phyloP scores from a whole-genome alignment of 2,797 vertebrate genomes.

The Pterois miles region DNA sequence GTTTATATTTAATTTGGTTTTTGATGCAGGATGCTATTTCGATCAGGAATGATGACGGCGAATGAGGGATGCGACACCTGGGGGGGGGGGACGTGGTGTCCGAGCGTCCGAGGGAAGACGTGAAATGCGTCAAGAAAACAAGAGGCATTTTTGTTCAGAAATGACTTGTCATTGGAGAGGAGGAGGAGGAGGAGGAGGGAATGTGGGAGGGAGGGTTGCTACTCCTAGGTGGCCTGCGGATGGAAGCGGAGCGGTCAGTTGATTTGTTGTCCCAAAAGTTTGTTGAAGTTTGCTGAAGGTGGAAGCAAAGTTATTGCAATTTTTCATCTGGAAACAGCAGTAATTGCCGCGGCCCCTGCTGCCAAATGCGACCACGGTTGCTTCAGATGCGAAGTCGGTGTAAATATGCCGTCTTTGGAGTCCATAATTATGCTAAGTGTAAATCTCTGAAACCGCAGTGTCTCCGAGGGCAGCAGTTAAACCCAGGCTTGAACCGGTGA shows the following conservation, averaged over 20 bases:
- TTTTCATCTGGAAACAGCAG: constrained; percentile 75
- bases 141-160: constrained; percentile 48
- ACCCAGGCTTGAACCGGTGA: constrained; percentile 39
- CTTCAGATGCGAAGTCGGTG: constrained; percentile 64
- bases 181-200: background rate
- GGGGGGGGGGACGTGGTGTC: background rate
- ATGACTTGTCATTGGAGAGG: constrained; percentile 40
- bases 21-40: constrained; percentile 72
- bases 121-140: constrained; percentile 47
- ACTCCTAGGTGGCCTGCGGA: constrained; percentile 82
- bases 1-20: constrained; percentile 76
- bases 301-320: constrained; percentile 70
- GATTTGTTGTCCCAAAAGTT: constrained; percentile 79
- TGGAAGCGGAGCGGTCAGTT: constrained; percentile 77
- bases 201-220: constrained; percentile 19
- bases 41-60: constrained; percentile 60
- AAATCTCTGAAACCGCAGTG: constrained; percentile 66
- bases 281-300: constrained; percentile 76
- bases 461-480: constrained; percentile 55
- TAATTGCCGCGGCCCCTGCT: constrained; percentile 51
- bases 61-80: constrained; percentile 32
- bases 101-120: constrained; percentile 8
- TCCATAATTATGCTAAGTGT: constrained; percentile 71
- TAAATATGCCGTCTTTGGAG: constrained; percentile 72
- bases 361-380: constrained; percentile 62